These are phyloP conservation scores for Sinohyriopsis cumingii DNA, from an alignment of 2,888 invertebrate genomes.

Conservation along the genomic window DNA sequence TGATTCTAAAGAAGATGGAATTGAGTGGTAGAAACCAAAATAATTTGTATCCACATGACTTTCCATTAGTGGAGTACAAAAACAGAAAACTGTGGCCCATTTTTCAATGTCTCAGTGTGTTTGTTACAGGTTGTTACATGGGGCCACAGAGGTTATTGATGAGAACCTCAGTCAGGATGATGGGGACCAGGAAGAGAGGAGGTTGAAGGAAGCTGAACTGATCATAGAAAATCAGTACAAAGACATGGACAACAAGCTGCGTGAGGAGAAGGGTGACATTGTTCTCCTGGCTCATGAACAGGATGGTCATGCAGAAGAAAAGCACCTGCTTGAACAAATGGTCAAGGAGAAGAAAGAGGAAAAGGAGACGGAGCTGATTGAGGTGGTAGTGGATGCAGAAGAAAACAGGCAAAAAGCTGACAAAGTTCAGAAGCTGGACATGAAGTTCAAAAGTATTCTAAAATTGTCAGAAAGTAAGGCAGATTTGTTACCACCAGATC, in stretches of 20 bases:
- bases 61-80: no score
- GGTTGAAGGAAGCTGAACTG: slow-evolving; percentile 48
- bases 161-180: slow-evolving; percentile 65
- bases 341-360: slow-evolving; percentile 48
- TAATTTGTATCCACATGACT: no score
- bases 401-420: slow-evolving; percentile 10
- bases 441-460: slow-evolving; percentile 37
- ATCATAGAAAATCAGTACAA: slow-evolving; percentile 55
- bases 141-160: slow-evolving; percentile 68
- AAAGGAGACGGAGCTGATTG: slow-evolving; percentile 7
- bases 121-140: slow-evolving; percentile 28
- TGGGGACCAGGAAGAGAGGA: slow-evolving; percentile 57
- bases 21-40: no score
- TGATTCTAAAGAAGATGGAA: no score
- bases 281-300: slow-evolving; percentile 45
- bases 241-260: slow-evolving; percentile 60
- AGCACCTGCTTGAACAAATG: slow-evolving; percentile 59
- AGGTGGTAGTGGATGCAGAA: slow-evolving; percentile 15
- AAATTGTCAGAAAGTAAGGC: slow-evolving; percentile 35
- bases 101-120: no score
- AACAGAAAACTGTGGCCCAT: no score
- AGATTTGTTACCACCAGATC: slow-evolving; percentile 25
- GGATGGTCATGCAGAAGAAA: slow-evolving; percentile 41
- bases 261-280: slow-evolving; percentile 56
- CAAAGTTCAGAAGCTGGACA: slow-evolving; percentile 24